These are phyloP conservation scores for Coregonus sp. DNA, from an alignment of 2,797 vertebrate genomes.

Conservation along the genomic window DNA sequence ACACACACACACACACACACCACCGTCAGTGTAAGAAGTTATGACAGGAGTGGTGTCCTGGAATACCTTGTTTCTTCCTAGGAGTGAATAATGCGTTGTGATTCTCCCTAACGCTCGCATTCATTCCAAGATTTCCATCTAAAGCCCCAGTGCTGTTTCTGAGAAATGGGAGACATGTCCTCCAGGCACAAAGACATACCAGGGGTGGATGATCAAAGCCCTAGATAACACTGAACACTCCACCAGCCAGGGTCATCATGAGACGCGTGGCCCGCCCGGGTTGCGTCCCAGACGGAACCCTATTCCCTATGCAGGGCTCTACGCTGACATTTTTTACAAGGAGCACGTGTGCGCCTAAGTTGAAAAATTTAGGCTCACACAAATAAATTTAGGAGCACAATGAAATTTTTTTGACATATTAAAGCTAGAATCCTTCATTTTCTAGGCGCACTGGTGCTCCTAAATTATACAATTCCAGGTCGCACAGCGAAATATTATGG, in stretches of 20 bases:
- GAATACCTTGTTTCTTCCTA: not conserved
- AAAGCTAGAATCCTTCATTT: too few species aligned
- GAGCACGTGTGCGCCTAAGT: too few species aligned
- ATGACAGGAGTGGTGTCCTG: not conserved
- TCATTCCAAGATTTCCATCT: too few species aligned
- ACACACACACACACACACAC: not conserved
- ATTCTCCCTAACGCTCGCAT: too few species aligned
- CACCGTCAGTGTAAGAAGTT: not conserved
- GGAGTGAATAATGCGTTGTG: too few species aligned
- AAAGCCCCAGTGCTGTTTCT: not conserved
- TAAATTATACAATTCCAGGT: too few species aligned
- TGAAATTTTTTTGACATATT: too few species aligned
- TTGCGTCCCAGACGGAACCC: not conserved
- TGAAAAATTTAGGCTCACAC: too few species aligned
- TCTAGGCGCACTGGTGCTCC: too few species aligned
- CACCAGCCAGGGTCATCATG: not conserved
- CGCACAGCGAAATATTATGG: too few species aligned
- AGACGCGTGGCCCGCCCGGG: not conserved
- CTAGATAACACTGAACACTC: not conserved
- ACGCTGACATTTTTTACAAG: too few species aligned
- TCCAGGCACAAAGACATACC: not conserved
- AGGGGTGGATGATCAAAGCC: not conserved
- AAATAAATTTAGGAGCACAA: too few species aligned
- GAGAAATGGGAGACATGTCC: not conserved
- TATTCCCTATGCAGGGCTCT: not conserved